These are phyloP conservation scores for Drosophila greeni DNA, from an alignment of 2,888 invertebrate species.

Conservation along the genomic window DNA sequence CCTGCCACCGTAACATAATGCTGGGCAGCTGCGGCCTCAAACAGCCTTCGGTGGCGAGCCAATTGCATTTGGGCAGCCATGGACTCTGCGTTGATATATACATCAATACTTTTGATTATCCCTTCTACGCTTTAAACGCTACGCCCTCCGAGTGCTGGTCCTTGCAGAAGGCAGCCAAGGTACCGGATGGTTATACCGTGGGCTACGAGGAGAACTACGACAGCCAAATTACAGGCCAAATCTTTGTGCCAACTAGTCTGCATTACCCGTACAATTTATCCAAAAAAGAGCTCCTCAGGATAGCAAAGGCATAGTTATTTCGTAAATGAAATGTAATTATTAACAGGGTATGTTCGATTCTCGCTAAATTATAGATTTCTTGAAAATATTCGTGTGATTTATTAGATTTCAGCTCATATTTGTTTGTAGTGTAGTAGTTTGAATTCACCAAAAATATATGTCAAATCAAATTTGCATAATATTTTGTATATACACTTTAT, in stretches of 20 bases:
- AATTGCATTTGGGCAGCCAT: constrained; percentile 72
- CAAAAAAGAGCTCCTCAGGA: constrained; percentile 56
- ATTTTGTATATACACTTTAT: constrained; percentile 47
- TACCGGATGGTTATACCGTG: constrained; percentile 75
- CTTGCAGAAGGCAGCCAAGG: constrained; percentile 51
- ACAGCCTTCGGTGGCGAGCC: constrained; percentile 73
- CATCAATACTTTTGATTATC: constrained; percentile 76
- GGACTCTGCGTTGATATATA: constrained; percentile 77
- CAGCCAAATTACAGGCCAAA: constrained; percentile 69
- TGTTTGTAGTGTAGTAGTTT: constrained; percentile 45
- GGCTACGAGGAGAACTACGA: constrained; percentile 75
- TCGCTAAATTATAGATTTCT: neutral
- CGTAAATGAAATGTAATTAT: neutral
- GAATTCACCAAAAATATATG: constrained; percentile 67
- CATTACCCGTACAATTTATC: constrained; percentile 77
- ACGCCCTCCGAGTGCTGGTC: constrained; percentile 67
- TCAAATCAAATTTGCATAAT: constrained; percentile 58
- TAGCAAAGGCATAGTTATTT: constrained; percentile 1
- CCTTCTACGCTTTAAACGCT: constrained; percentile 71
- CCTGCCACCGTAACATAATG: constrained; percentile 77
- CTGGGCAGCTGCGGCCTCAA: constrained; percentile 76
- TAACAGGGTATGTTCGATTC: neutral
- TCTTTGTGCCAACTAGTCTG: constrained; percentile 75
- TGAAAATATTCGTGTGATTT: constrained; percentile 27
- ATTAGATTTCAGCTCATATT: constrained; percentile 28